Base-by-base conservation (phyloP, 2,797 vertebrate genomes). In the Sebastes diploproa region DNA sequence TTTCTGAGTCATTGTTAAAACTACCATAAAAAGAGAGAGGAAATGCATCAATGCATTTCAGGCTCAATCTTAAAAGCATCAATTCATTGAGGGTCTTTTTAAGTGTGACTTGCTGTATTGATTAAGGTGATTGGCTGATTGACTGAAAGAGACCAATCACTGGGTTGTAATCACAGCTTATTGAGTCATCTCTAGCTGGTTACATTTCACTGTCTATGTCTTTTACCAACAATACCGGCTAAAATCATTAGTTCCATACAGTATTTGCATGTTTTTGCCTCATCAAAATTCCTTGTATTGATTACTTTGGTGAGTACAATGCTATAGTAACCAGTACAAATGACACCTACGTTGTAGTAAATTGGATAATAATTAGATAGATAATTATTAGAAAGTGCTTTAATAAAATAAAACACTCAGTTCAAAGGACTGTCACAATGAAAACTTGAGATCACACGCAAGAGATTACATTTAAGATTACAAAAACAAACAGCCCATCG, bases 391-490 rank as follows among this genome's bases (percentile, higher is more conserved):
- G 20, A 72, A 54, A 9, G 13, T 32, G 29, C 14, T 10, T 75
- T 3, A 61, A 6, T 30, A 54, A 63, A 75, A 75, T 27, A 55
- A 70, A 74, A 75, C 27, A 9, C 11, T 25, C 46, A 30, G 20
- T 30, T 73, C 23, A 64, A 27, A 32, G n/a, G 12, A 25, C 16
- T 55, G 2, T 32, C 38, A 67, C 18, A 22, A 50, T 36, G 30
- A 63, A 72, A 50, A 66, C 14, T n/a, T 72, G 29, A 62, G 56
- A 81, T 75, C 63, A 56, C 32, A 63, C 32, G 25, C 58, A 55
- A 27, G 30, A 74, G 61, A 84, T 79, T 38, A 55, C 36, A 70
- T 61, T 66, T 75, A 60, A 72, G 63, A 69, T 78, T 36, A 73
- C 3, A 63, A 72, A 13, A 61, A 54, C 8, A 34, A 42, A 29